Evolutionary conservation across 2,797 vertebrate species (phyloP).

Genomic region (Gastrophryne carolinensis): DNA sequence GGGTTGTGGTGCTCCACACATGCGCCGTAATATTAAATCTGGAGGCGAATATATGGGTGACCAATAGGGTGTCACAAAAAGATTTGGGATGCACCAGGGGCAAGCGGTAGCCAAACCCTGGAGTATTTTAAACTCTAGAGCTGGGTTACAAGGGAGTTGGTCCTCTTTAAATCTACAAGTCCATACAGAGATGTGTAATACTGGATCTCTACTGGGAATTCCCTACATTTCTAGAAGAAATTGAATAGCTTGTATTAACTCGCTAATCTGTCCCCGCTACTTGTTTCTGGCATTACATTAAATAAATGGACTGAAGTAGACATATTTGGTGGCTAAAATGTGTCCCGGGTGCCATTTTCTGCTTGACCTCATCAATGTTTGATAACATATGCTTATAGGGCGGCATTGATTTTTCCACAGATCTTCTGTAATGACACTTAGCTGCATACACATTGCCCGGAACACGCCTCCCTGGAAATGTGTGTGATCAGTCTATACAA

Average conservation of each 20-base stretch:
- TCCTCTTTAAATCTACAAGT: too few relatives aligned
- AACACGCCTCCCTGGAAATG: conserved; percentile 67
- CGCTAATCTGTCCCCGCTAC: background rate
- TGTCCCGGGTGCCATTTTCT: conserved; percentile 62
- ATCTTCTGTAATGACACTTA: conserved; percentile 52
- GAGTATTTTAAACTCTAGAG: too few relatives aligned
- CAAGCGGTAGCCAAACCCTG: too few relatives aligned
- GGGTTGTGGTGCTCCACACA: too few relatives aligned
- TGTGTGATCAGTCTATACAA: conserved; percentile 54
- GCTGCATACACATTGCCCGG: conserved; percentile 65
- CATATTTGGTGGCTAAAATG: conserved; percentile 42
- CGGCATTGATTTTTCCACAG: conserved; percentile 68
- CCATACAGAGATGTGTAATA: too few relatives aligned
- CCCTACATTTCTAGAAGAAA: background rate
- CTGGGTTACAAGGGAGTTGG: too few relatives aligned
- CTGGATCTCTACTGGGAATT: too few relatives aligned
- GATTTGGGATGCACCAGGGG: too few relatives aligned
- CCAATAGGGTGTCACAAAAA: too few relatives aligned
- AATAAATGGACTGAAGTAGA: conserved; percentile 56
- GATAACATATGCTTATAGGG: conserved; percentile 71
- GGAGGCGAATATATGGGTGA: too few relatives aligned
- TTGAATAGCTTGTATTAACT: background rate
- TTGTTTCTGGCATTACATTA: background rate
- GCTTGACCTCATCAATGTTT: conserved; percentile 69
- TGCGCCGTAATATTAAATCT: too few relatives aligned